phyloP scores from a whole-genome alignment of 2,888 invertebrate genomes.

The Diarsia dahlii region DNA sequence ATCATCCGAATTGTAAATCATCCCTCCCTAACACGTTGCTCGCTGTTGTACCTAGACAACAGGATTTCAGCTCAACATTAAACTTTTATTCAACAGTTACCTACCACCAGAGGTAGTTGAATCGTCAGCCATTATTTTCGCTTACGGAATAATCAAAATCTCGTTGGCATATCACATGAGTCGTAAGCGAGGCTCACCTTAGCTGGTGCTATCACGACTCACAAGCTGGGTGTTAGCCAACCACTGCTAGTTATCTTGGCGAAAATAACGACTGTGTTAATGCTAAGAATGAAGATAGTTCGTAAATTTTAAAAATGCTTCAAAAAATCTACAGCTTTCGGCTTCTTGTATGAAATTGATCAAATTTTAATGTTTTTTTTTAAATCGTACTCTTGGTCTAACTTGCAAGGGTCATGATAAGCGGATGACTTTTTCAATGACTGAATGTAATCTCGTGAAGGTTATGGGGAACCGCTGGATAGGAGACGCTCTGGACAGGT shows the following conservation, averaged over 20 bases:
- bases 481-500: too few species aligned
- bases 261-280: conserved; percentile 25
- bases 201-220: conserved; percentile 62
- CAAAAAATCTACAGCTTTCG: background rate
- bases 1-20: background rate
- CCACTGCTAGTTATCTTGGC: conserved; percentile 29
- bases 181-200: conserved; percentile 31
- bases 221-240: conserved; percentile 74
- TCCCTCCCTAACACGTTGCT: background rate
- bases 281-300: conserved; percentile 2
- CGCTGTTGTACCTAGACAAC: background rate
- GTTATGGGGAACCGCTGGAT: too few species aligned
- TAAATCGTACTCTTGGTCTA: too few species aligned
- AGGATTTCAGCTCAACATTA: background rate
- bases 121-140: conserved; percentile 45
- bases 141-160: conserved; percentile 70
- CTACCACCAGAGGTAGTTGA: conserved; percentile 16
- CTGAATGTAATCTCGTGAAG: too few species aligned
- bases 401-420: too few species aligned
- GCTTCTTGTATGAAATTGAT: background rate
- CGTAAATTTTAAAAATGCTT: background rate
- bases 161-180: conserved; percentile 65
- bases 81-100: conserved; percentile 40
- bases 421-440: too few species aligned
- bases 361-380: background rate